phyloP scores from a whole-genome alignment of 2,113 vertebrate genomes.

The Gnathonemus echidnorhynchus region DNA sequence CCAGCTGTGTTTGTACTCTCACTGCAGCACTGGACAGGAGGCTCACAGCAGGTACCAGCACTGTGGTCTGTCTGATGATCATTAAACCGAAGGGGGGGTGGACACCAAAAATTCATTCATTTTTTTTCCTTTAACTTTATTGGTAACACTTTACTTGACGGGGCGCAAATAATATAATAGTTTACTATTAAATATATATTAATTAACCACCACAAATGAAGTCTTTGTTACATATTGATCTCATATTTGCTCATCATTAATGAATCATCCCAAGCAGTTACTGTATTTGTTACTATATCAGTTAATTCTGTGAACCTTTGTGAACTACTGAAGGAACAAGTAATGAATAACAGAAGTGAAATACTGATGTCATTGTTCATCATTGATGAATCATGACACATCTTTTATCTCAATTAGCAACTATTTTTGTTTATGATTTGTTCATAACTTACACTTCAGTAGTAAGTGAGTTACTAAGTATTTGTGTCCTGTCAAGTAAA shows the following conservation, averaged over 20 bases:
- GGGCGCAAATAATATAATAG: background rate
- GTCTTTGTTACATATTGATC: background rate
- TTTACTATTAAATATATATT: background rate
- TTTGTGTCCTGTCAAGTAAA: no score
- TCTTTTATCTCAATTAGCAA: background rate
- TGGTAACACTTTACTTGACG: no score
- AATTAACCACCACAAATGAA: background rate
- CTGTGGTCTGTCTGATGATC: background rate
- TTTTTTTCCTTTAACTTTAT: background rate
- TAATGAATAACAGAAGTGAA: background rate
- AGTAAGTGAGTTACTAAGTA: no score
- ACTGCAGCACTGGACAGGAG: background rate
- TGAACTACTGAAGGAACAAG: background rate
- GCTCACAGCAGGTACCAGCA: background rate
- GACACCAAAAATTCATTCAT: background rate
- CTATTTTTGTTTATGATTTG: no score
- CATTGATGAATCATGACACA: background rate
- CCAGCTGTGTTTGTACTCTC: background rate
- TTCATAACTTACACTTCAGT: no score
- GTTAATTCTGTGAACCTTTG: background rate
- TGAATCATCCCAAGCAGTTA: background rate
- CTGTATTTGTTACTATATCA: background rate
- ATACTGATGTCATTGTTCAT: background rate
- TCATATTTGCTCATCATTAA: background rate
- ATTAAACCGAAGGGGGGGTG: background rate